Percentiles rank a stretch among this genome's conserved stretches.
Evolutionary conservation across 2,888 invertebrate species (phyloP).

Genomic region (Habrosyne pyritoides): DNA sequence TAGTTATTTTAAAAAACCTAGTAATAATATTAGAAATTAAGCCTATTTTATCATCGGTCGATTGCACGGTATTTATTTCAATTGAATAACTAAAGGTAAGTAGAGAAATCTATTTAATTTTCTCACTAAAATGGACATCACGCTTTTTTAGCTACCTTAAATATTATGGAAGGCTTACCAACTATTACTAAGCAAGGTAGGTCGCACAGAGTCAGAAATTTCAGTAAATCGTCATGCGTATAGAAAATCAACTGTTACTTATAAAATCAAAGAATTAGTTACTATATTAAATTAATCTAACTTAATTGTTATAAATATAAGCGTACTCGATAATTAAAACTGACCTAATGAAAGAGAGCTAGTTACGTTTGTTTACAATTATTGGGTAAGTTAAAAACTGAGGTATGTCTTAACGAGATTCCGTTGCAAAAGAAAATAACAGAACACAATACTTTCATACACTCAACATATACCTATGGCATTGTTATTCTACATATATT

Average conservation of each 20-base stretch:
- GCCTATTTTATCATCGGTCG: no score
- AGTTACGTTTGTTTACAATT: not conserved
- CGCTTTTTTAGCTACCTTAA: no score
- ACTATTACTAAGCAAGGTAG: no score
- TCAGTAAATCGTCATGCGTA: no score
- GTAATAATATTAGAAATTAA: no score
- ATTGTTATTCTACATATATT: no score
- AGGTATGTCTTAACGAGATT: not conserved
- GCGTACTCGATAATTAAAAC: constrained; percentile 30
- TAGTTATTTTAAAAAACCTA: no score
- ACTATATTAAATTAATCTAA: constrained; percentile 10
- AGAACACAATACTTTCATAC: no score
- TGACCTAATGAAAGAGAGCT: constrained; percentile 12
- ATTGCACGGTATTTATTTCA: not conserved
- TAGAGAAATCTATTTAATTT: not conserved
- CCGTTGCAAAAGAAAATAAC: not conserved
- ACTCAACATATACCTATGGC: no score
- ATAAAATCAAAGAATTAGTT: not conserved
- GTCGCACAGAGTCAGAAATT: no score
- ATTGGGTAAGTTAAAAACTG: not conserved
- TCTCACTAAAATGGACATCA: no score
- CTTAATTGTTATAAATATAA: constrained; percentile 31
- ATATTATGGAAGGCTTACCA: not conserved
- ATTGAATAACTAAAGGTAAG: not conserved
- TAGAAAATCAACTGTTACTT: no score